Base-by-base conservation (phyloP, 2,888 invertebrate genomes). In the Tetragonisca angustula region DNA sequence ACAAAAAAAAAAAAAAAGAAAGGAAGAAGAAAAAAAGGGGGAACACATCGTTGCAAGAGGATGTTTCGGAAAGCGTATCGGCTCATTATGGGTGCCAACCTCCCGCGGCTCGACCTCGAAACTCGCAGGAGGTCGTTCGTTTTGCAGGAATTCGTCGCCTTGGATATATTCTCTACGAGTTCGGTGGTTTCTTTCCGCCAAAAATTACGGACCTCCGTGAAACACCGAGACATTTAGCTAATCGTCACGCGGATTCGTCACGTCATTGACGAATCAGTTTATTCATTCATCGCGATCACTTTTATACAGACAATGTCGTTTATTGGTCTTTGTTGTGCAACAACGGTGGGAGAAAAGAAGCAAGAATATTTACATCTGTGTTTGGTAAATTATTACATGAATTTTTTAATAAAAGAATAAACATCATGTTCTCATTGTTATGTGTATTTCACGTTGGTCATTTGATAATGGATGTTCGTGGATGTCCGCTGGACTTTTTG, bases 1-100 rank as follows among this genome's bases (percentile, higher is more conserved):
- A 15, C 3, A 32, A 32, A 3, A 43, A 76, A 56, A n/a, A 79
- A 85, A 43, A 43, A 2, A 5, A 6, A 52, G 54, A 24, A 70
- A 84, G 73, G 72, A 64, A 36, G 43, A 2, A 6, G 17, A 27
- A 9, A 19, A 76, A 27, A 78, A 83, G 61, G 62, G 79, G 74
- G 75, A 77, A 83, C 79, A 61, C 78, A 73, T 72, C 69, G 79
- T 84, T 80, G 83, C 76, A 77, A 76, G 76, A 79, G 80, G 88
- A 88, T 83, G 83, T 81, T 84, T 87, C 89, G 85, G 89, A 88
- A 88, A 91, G 84, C 89, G 85, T 9, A 6, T 88, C 87, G 92
- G 86, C 91, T 93, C 93, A 93, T 94, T 94, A 93, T 91, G 92
- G 91, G 87, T 92, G 92, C 91, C 92, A 93, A 91, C 91, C 91